Evolutionary conservation across 2,797 vertebrate genomes (phyloP), one percentile per base, ranked within the genome.

Genomic region (Vespertilio murinus): DNA sequence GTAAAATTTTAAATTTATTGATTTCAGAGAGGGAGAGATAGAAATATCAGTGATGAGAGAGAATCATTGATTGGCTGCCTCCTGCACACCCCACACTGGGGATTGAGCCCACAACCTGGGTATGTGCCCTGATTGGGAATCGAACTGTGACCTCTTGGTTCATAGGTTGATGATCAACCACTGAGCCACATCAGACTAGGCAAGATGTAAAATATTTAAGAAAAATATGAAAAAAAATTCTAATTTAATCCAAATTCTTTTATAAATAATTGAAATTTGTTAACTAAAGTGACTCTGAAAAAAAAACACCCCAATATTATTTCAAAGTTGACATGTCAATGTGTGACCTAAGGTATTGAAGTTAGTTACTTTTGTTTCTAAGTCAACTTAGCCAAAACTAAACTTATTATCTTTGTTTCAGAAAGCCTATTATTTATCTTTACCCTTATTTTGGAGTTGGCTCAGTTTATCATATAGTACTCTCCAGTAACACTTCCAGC

Each of bases 361-460:
- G 35, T 81, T 94, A 61, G 61, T 81, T 91, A 67, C 65, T 81
- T 94, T 78, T 88, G 5, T 59, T 88, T 92, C 77, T 85, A 88
- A 77, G 28, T 92, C 33, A 92, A 1, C 12, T 70, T 85, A 9
- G 25, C 47, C 22, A 78, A 78, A 92, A 81, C 40, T 83, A 73
- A 94, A 59, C 14, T 86, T 4, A 38, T 17, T 52, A 30, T 67
- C 52, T 87, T 88, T 20, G 78, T 95, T 88, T 77, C 8, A 78
- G 30, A n/a, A 64, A 77, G n/a, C 33, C 38, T 79, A 2, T 38
- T 74, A n/a, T n/a, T n/a, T 6, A 73, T 17, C 33, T 85, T 92
- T 88, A 64, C 14, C 11, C 2, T 70, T 88, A 40, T 71, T 80
- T 77, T 71, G 64, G 52, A 65, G 23, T 47, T 78, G 30, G 69